Evolutionary conservation across 2,888 invertebrate species (phyloP).

Genomic region (Tortrix viridana): DNA sequence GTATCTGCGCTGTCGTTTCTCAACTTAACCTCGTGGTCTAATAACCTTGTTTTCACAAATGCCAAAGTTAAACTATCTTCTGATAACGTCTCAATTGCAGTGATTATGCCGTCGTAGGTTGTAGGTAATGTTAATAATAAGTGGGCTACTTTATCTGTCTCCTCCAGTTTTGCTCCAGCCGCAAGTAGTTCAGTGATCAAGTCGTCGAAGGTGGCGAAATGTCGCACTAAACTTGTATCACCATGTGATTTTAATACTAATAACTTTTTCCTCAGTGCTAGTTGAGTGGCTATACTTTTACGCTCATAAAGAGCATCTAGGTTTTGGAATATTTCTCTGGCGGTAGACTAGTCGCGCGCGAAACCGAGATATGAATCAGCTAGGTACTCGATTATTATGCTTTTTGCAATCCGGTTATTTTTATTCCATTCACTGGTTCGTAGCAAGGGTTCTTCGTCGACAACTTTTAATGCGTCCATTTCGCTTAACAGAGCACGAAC

Average conservation of each 20-base stretch:
- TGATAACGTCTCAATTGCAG: slow-evolving; percentile 55
- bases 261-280: slow-evolving; percentile 42
- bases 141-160: no score
- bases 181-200: neutral
- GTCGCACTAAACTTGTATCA: no score
- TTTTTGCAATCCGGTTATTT: slow-evolving; percentile 28
- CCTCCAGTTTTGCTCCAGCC: no score
- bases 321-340: slow-evolving; percentile 40
- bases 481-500: neutral
- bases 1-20: slow-evolving; percentile 44
- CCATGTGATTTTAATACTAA: no score
- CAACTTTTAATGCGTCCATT: no score
- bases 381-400: slow-evolving; percentile 42
- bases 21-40: slow-evolving; percentile 45
- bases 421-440: no score
- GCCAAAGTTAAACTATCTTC: slow-evolving; percentile 52
- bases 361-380: slow-evolving; percentile 37
- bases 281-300: slow-evolving; percentile 44
- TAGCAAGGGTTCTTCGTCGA: no score
- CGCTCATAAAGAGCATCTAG: slow-evolving; percentile 42
- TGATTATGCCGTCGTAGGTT: slow-evolving; percentile 56
- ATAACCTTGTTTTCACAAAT: slow-evolving; percentile 54
- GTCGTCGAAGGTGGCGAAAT: neutral
- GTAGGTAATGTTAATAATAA: slow-evolving; percentile 8
- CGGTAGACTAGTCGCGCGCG: slow-evolving; percentile 26